phyloP scores from a whole-genome alignment of 2,113 vertebrate genomes.

The Vimba vimba region DNA sequence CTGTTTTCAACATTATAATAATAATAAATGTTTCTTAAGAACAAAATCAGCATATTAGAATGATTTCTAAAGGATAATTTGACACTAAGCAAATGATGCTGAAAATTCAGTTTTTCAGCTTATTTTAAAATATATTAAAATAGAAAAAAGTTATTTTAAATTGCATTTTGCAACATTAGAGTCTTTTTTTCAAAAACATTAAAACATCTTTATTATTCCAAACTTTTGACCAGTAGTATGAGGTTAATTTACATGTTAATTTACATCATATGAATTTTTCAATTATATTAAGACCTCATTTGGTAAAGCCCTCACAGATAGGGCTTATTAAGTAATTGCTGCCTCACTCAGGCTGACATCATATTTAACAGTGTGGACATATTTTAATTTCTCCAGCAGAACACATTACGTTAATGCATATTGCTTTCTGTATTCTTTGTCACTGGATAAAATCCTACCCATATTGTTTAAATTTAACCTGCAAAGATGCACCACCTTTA shows the following conservation, averaged over 20 bases:
- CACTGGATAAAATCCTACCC: background rate
- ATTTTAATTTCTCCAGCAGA: constrained; percentile 9
- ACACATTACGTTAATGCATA: background rate
- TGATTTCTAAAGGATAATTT: too few species aligned
- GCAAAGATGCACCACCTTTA: background rate
- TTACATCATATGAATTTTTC: background rate
- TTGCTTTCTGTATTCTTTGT: background rate
- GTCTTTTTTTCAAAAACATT: too few species aligned
- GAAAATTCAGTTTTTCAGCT: too few species aligned
- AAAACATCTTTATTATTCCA: too few species aligned
- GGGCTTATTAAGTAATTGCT: constrained; percentile 19
- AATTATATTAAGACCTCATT: constrained; percentile 4
- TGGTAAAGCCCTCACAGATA: background rate
- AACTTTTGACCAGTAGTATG: background rate
- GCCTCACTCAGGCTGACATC: constrained; percentile 7
- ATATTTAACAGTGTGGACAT: background rate
- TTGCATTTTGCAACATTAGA: too few species aligned
- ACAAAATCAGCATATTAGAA: too few species aligned
- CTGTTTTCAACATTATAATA: too few species aligned
- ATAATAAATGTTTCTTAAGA: too few species aligned
- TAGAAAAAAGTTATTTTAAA: too few species aligned
- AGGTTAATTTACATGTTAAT: constrained; percentile 4
- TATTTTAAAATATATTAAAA: too few species aligned
- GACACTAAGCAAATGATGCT: too few species aligned
- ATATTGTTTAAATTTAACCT: background rate